Conservation (phyloP, 1,140 invertebrate species). For the Mycetomoellerius zeteki region DNA sequence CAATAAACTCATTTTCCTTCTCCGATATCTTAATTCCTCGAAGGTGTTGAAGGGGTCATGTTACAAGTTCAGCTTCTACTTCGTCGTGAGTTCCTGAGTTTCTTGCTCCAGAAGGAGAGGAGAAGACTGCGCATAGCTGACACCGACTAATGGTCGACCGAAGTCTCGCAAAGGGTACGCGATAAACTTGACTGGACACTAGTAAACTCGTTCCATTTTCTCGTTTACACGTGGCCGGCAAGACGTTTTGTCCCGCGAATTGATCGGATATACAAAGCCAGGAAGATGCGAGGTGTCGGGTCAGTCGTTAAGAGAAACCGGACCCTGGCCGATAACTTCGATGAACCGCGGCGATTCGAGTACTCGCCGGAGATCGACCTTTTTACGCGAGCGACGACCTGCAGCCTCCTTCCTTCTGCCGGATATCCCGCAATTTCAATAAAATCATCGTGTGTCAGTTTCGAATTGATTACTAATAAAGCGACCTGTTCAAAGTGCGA, state of each 20-base stretch:
- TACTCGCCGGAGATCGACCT: constrained; percentile 5
- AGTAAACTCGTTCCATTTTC: constrained; percentile 79
- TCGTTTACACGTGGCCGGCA: constrained; percentile 76
- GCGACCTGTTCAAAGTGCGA: background rate
- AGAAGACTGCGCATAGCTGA: constrained; percentile 81
- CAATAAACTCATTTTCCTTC: constrained; percentile 76
- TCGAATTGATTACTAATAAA: constrained; percentile 25
- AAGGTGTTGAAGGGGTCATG: constrained; percentile 79
- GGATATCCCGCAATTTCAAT: background rate
- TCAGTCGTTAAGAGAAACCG: constrained; percentile 65
- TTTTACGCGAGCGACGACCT: constrained; percentile 14
- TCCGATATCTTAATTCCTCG: constrained; percentile 83
- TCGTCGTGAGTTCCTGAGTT: constrained; percentile 55
- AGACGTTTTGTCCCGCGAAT: constrained; percentile 66
- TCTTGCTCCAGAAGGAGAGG: constrained; percentile 76
- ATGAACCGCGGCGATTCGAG: constrained; percentile 39
- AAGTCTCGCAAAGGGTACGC: constrained; percentile 67
- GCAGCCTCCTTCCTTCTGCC: background rate
- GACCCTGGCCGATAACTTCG: constrained; percentile 53
- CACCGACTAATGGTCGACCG: constrained; percentile 81
- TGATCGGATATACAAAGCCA: constrained; percentile 48
- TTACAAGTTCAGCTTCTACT: constrained; percentile 76
- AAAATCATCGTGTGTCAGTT: background rate
- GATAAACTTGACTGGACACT: constrained; percentile 76
- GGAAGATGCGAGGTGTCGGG: background rate